Conservation (phyloP, 2,888 invertebrate species). For the Caenorhabditis imperialis region DNA sequence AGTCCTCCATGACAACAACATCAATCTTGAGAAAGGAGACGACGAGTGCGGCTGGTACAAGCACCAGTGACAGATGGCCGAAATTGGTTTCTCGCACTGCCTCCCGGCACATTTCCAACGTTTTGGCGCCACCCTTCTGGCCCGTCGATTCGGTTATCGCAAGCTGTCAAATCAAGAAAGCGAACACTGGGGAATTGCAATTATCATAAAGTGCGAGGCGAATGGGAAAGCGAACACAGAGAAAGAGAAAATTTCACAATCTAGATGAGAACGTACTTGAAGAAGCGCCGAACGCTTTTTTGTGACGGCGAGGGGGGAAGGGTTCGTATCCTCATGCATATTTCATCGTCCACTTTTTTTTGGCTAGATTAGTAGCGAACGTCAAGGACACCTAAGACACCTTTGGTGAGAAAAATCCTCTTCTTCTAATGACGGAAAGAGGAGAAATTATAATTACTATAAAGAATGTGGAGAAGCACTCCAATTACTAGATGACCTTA, state of each 20-base stretch:
- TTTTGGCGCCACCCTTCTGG: constrained; percentile 37
- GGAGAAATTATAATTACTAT: constrained; percentile 2
- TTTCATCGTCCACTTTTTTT: constrained; percentile 51
- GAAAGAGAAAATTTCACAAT: too few relatives aligned
- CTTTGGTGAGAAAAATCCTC: constrained; percentile 3
- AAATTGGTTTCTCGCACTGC: constrained; percentile 46
- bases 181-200: constrained; percentile 35
- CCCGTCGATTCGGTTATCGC: constrained; percentile 33
- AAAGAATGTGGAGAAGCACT: constrained; percentile 14
- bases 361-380: constrained; percentile 44
- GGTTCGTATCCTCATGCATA: constrained; percentile 42
- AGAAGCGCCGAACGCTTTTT: constrained; percentile 1
- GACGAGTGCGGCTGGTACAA: constrained; percentile 26
- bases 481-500: constrained; percentile 44
- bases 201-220: constrained; percentile 37
- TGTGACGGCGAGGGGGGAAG: constrained; percentile 22
- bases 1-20: constrained; percentile 41
- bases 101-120: constrained; percentile 25
- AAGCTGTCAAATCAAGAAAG: background rate
- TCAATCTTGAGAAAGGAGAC: constrained; percentile 45
- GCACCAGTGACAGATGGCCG: constrained; percentile 53
- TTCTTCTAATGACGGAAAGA: too few relatives aligned
- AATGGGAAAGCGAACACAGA: too few relatives aligned
- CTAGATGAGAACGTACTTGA: constrained; percentile 9
- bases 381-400: constrained; percentile 45